Conservation (phyloP, 2,797 vertebrate species). For the Lophotriccus pileatus region DNA sequence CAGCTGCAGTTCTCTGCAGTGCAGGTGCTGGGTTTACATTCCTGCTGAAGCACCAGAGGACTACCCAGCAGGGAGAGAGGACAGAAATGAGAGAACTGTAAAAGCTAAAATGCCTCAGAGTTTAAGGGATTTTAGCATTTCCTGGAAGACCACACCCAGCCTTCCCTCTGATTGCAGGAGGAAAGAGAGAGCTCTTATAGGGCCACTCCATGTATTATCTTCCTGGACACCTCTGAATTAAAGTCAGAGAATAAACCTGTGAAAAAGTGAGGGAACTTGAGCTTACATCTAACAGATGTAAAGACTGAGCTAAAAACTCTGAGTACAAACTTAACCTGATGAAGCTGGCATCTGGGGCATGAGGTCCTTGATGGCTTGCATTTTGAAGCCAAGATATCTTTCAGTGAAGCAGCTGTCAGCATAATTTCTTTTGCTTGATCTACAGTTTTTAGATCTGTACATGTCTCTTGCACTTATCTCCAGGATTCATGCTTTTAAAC, state of each 20-base stretch:
- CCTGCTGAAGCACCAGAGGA: neutral
- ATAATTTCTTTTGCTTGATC: neutral
- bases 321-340: neutral
- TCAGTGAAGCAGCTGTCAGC: neutral
- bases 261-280: neutral
- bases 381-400: neutral
- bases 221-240: neutral
- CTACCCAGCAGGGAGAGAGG: neutral
- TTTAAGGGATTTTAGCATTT: neutral
- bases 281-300: neutral
- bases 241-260: neutral
- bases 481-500: neutral
- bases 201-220: rapidly evolving
- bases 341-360: neutral
- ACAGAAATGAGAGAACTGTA: neutral
- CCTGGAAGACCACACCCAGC: neutral
- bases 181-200: rapidly evolving
- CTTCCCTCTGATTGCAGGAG: neutral
- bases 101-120: neutral
- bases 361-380: neutral
- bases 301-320: neutral
- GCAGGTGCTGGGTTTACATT: neutral
- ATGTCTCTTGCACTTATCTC: neutral
- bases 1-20: neutral
- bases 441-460: neutral